Base-by-base conservation (phyloP, 1,140 invertebrate species). In the Zaprionus ornatus region DNA sequence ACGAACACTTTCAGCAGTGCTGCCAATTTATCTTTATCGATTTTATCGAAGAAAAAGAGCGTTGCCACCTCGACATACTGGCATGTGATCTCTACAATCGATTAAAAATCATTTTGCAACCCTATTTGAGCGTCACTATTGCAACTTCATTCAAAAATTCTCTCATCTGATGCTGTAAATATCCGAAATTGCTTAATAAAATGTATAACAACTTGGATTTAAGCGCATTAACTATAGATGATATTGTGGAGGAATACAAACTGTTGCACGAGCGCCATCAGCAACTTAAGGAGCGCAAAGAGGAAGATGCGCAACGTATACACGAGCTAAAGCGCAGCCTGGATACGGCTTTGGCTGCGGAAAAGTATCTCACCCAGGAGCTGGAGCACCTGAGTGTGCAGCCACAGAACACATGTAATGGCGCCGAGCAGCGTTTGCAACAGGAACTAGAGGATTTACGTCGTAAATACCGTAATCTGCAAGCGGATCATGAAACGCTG, bases 241-340 rank as follows among this genome's bases (percentile, higher is more conserved):
- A 92, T 27, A 74, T 92, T 15, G 74, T 90, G 23, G 80, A 91
- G 27, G 87, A 92, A 25, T 92, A 86, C 61, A 86, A 84, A 55
- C 74, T 84, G 25, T 59, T 92, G 17, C 75, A 86, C 19, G 77
- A 79, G 2, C 74, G 82, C 4, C 90, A 90, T 74, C 68, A 84
- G 50, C 74, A 84, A 23, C 52, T 92, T 0, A 86, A 79, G 19
- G 29, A 73, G 4, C 55, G 48, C 7, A 64, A 65, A 4, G 91
- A 92, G n/a, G 42, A 77, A 3, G 90, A 92, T 65, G 79, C 83
- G 0, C 91, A 92, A 27, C 74, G 78, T 12, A 90, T 92, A n/a
- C 60, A 92, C 21, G 90, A 92, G 15, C 75, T 92, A 0, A 92
- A 91, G 52, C 75, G 91, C 13, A 91, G 67, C 45, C 62, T 92